Conservation (phyloP, 2,797 vertebrate genomes). For the Perdix hodgsoniae region DNA sequence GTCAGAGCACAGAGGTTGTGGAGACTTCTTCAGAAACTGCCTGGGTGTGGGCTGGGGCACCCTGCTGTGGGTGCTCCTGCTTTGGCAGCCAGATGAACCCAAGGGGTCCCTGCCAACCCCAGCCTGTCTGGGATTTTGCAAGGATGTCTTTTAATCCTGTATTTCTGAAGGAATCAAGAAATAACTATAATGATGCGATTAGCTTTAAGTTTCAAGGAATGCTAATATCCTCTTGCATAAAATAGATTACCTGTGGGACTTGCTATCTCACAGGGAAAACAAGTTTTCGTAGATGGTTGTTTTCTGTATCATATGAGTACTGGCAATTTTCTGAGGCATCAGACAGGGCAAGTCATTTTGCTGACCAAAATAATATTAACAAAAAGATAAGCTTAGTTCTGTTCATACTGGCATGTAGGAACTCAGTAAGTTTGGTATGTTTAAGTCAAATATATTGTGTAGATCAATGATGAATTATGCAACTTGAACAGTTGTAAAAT, state of each 20-base stretch:
- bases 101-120: background rate
- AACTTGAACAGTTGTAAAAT: background rate
- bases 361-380: background rate
- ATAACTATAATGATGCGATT: background rate
- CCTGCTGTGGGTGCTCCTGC: background rate
- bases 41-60: background rate
- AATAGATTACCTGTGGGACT: background rate
- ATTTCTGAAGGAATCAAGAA: background rate
- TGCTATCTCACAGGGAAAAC: background rate
- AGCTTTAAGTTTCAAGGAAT: background rate
- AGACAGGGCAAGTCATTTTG: background rate
- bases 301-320: background rate
- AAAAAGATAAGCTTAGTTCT: background rate
- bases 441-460: background rate
- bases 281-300: background rate
- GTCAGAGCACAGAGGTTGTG: background rate
- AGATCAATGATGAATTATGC: background rate
- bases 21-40: background rate
- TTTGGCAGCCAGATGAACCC: background rate
- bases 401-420: background rate
- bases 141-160: background rate
- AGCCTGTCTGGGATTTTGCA: background rate
- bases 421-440: background rate
- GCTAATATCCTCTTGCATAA: background rate
- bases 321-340: background rate